Evolutionary conservation across 1,140 invertebrate species (phyloP), one percentile per base, ranked within the genome.

Genomic region (Cheumatopsyche charites): DNA sequence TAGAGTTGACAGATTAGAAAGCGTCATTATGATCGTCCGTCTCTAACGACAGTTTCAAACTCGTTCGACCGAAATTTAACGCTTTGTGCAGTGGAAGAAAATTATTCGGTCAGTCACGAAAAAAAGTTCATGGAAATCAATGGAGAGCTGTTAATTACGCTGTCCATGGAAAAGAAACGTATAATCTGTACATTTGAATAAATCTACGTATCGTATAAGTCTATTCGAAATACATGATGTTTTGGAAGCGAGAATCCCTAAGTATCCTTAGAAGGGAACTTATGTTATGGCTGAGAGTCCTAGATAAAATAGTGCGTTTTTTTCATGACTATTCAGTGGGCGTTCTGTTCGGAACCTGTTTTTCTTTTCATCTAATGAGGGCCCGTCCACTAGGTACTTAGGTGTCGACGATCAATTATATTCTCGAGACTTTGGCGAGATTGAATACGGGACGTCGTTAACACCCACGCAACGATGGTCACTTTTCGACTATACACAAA

Each of bases 341-440:
- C n/a, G 11, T 49, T 49, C 4, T 19, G 11, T 26, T 42, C 26
- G n/a, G 62, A 43, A 63, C 41, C 7, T 41, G 62, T 63, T 41
- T 63, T 63, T 17, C 29, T 63, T 58, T 26, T 58, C 23, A 23
- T 19, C 23, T 58, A 58, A 58, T 42, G 62, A 63, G 62, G 29
- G 62, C 41, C 62, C 23, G 62, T 63, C 62, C 62, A 11, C 29
- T 23, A 15, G 9, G 63, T 66, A 42, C 41, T 58, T 58, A 66
- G 41, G 41, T 55, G 26, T 42, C 42, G 21, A 7, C 66, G 45
- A 68, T 68, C 66, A 68, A 68, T 68, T 68, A 68, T 55, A 36
- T 68, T 68, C 47, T 45, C 23, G 4, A 26, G 23, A 13, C 21
- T 25, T 58, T 25, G 6, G 47, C 19, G 47, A 52, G 9, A 52